These are phyloP conservation scores for Podotricha telesiphe DNA, from an alignment of 2,888 invertebrate genomes.

Conservation along the genomic window DNA sequence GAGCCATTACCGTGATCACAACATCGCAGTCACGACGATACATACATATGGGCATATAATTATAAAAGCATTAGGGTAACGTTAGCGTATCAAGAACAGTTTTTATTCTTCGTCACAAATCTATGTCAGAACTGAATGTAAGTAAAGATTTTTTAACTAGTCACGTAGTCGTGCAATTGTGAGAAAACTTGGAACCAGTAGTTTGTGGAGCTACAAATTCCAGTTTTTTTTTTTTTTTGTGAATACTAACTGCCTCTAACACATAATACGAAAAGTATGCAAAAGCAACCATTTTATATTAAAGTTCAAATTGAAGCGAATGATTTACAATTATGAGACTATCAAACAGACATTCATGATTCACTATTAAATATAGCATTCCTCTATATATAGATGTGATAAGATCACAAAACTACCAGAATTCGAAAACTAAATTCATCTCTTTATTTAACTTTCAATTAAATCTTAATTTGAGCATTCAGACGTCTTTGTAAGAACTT, in stretches of 20 bases:
- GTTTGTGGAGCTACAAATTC: no score
- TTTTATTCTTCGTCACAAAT: conserved; percentile 53
- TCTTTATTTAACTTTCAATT: conserved; percentile 76
- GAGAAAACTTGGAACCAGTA: no score
- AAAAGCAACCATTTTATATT: no score
- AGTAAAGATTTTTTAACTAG: neutral
- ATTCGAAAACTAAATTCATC: conserved; percentile 66
- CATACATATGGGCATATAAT: conserved; percentile 70
- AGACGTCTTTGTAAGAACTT: conserved; percentile 75
- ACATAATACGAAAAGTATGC: no score
- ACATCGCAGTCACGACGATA: conserved; percentile 64
- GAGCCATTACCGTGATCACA: conserved; percentile 60
- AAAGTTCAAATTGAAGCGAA: conserved; percentile 51
- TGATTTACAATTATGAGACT: conserved; percentile 68
- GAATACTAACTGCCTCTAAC: no score
- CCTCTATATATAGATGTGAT: conserved; percentile 16
- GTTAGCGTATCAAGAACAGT: conserved; percentile 47
- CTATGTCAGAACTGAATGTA: conserved; percentile 51
- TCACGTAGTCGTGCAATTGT: no score
- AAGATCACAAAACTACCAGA: conserved; percentile 42
- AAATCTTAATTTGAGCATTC: conserved; percentile 66
- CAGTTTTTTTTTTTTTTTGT: no score
- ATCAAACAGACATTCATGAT: conserved; percentile 52
- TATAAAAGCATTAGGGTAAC: conserved; percentile 79
- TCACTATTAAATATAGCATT: conserved; percentile 38